Conservation (phyloP, 2,797 vertebrate species). For the Pampus argenteus region DNA sequence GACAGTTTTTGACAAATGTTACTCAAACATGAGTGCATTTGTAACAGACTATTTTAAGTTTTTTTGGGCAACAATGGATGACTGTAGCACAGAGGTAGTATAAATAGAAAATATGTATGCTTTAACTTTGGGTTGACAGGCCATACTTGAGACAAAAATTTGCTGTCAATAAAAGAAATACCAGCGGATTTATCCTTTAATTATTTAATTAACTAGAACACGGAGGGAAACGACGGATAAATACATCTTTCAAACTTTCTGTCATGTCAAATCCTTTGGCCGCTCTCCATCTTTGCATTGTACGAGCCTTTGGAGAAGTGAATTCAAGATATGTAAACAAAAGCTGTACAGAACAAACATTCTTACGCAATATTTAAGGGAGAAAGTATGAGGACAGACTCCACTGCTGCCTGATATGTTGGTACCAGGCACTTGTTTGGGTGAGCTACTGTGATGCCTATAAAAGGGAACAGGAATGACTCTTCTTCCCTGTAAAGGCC, state of each 20-base stretch:
- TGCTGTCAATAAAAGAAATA: too few species aligned
- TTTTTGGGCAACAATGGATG: not conserved
- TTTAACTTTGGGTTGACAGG: too few species aligned
- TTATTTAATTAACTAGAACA: not conserved
- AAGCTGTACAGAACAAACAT: slow-evolving; percentile 27
- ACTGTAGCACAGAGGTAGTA: not conserved
- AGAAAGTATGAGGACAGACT: slow-evolving; percentile 13
- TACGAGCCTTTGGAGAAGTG: not conserved
- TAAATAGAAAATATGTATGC: too few species aligned
- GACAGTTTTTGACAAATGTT: not conserved
- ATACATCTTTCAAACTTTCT: slow-evolving; percentile 6
- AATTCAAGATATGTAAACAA: slow-evolving; percentile 47
- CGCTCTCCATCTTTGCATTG: not conserved
- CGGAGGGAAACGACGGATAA: not conserved
- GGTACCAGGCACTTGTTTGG: slow-evolving; percentile 19
- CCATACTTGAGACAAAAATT: too few species aligned
- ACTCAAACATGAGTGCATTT: not conserved
- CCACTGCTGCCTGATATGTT: slow-evolving; percentile 4
- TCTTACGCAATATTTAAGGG: slow-evolving; percentile 15
- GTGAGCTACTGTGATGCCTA: slow-evolving; percentile 42
- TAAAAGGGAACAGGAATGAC: slow-evolving; percentile 61
- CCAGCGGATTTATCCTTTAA: too few species aligned
- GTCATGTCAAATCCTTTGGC: too few species aligned
- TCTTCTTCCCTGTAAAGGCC: slow-evolving; percentile 4
- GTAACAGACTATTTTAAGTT: too few species aligned